Conservation (phyloP, 2,888 invertebrate genomes). For the Synanthedon tipuliformis region DNA sequence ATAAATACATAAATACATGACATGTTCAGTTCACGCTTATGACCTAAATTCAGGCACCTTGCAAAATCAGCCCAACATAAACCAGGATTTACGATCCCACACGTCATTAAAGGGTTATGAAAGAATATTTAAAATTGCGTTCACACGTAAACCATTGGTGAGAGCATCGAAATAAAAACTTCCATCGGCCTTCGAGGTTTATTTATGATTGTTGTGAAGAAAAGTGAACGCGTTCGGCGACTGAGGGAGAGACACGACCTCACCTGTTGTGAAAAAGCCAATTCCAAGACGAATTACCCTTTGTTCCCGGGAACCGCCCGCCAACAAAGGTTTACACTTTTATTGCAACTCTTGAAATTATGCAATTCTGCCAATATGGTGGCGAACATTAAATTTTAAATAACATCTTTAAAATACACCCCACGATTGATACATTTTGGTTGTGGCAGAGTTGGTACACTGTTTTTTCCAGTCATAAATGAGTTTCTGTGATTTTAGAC, state of each 20-base stretch:
- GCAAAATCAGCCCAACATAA: conserved; percentile 48
- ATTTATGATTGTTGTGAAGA: conserved; percentile 38
- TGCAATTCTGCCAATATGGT: conserved; percentile 29
- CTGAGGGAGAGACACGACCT: conserved; percentile 34
- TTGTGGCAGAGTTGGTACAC: conserved; percentile 1
- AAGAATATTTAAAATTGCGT: conserved; percentile 50
- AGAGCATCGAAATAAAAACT: conserved; percentile 45
- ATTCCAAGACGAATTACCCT: conserved; percentile 55
- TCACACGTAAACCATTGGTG: conserved; percentile 49
- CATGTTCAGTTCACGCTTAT: conserved; percentile 35
- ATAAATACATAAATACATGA: conserved; percentile 1
- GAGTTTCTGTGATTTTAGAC: too few species aligned
- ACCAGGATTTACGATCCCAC: conserved; percentile 45
- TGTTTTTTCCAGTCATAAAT: neutral
- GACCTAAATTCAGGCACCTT: conserved; percentile 41
- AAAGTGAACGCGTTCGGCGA: conserved; percentile 43
- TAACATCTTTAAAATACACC: too few species aligned
- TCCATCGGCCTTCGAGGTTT: conserved; percentile 39
- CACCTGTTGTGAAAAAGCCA: conserved; percentile 55
- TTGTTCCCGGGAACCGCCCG: conserved; percentile 40
- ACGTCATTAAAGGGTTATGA: conserved; percentile 53
- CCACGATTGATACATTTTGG: conserved; percentile 12
- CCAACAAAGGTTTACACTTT: conserved; percentile 35
- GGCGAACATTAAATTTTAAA: conserved; percentile 20
- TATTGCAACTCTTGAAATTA: conserved; percentile 36